Base-by-base conservation (phyloP, 53 echinoderm and acorn worm genomes). In the Pentamera pediparva region DNA sequence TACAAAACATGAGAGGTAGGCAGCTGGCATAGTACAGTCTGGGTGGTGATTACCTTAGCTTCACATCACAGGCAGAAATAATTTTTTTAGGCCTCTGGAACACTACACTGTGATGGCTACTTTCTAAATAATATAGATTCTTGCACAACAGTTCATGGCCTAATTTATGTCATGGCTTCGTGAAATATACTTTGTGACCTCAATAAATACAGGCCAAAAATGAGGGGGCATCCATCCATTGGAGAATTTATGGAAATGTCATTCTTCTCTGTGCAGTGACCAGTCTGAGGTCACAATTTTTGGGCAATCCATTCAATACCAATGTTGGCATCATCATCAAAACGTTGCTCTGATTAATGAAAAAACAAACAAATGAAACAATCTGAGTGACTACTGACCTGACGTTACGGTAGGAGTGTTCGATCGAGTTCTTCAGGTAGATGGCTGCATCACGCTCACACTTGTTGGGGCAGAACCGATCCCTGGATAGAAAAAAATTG, bases 391-490 rank as follows among this genome's bases (percentile, higher is more conserved):
- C 3, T 20, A 38, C 84, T 43, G 72, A 95, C 96, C 96, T 95
- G 72, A 90, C 85, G 70, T 87, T 95, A 64, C 84, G 87, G 69
- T 82, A 90, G 18, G 90, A 95, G 54, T 95, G 87, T 51, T 86
- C 73, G 52, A 95, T 85, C 37, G 90, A 87, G 54, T 83, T 91
- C 49, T 87, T 69, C 85, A 95, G 87, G 76, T 84, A 95, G 48
- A 61, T 54, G 36, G 96, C 96, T 12, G 96, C 96, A 55, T 95
- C 96, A 37, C 88, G 65, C 40, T 95, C 96, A 11, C 85, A 85
- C 58, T 90, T 90, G 41, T 87, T 90, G 1, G 90, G 96, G 45
- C 86, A 77, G 74, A 95, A 95, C n/a, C 96, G 81, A 34, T 84
- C 69, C 51, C 96, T 95, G 80, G 34, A 64, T 21, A 52, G 5